phyloP scores from a whole-genome alignment of 2,797 vertebrate genomes.

The Hybognathus amarus region DNA sequence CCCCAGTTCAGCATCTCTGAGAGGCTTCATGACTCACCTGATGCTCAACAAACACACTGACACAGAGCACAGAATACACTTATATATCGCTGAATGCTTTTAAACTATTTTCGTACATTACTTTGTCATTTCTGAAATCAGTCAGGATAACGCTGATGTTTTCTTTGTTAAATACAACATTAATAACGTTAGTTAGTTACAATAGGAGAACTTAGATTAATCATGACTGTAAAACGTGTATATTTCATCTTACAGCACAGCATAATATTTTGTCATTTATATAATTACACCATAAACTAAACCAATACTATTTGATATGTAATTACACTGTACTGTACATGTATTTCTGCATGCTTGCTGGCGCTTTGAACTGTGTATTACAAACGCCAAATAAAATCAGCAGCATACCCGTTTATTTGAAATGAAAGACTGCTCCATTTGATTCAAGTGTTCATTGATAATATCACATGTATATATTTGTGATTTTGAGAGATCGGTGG shows the following conservation, averaged over 20 bases:
- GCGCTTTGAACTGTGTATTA: not conserved
- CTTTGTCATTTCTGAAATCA: not conserved
- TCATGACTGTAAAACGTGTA: not conserved
- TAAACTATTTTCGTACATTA: not conserved
- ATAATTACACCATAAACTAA: not conserved
- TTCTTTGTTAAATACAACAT: not conserved
- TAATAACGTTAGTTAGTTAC: not conserved
- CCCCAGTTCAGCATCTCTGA: constrained; percentile 91
- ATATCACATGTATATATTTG: not conserved
- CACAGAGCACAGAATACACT: not conserved
- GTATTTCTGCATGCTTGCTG: not conserved
- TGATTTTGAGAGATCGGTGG: not conserved
- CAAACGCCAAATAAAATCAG: not conserved
- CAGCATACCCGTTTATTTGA: constrained; percentile 20
- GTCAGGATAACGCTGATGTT: no score
- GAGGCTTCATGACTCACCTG: constrained; percentile 83
- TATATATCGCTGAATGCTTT: not conserved
- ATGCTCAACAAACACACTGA: constrained; percentile 10
- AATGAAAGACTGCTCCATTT: not conserved
- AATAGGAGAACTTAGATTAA: not conserved
- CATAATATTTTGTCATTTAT: not conserved
- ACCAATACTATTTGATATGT: not conserved
- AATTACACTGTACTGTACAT: not conserved
- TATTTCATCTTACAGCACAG: not conserved
- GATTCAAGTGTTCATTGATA: constrained; percentile 14